These are phyloP conservation scores for Dryas iulia DNA, from an alignment of 1,140 invertebrate genomes.

Conservation along the genomic window DNA sequence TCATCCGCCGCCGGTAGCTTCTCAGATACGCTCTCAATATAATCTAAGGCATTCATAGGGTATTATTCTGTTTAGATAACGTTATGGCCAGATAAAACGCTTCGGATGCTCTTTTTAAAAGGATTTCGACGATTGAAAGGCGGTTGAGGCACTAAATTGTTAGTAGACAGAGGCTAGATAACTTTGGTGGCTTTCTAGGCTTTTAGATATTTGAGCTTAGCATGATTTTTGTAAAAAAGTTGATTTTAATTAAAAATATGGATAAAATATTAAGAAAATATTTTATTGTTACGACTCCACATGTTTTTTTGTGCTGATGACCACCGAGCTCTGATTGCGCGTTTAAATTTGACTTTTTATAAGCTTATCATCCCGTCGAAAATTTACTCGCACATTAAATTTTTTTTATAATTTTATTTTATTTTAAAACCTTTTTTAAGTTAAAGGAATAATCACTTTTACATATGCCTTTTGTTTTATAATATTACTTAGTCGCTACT, in stretches of 20 bases:
- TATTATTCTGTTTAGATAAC: slow-evolving; percentile 35
- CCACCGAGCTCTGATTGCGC: slow-evolving; percentile 13
- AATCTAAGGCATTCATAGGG: slow-evolving; percentile 43
- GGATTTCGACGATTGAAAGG: not conserved
- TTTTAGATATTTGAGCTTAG: not conserved
- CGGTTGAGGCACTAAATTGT: not conserved
- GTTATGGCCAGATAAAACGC: slow-evolving; percentile 43
- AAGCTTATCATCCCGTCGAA: slow-evolving; percentile 51
- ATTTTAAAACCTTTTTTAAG: slow-evolving; percentile 10
- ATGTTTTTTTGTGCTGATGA: slow-evolving; percentile 6
- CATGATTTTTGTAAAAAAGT: not conserved
- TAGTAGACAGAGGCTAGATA: not conserved
- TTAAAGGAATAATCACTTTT: slow-evolving; percentile 1
- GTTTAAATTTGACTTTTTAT: slow-evolving; percentile 71
- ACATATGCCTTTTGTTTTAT: slow-evolving; percentile 1
- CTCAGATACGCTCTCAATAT: slow-evolving; percentile 41
- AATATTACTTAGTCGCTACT: not conserved
- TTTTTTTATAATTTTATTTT: slow-evolving; percentile 26
- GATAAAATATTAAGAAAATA: not conserved
- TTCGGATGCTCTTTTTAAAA: slow-evolving; percentile 21
- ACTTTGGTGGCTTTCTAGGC: not conserved
- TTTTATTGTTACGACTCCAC: not conserved
- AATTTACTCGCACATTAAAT: slow-evolving; percentile 21
- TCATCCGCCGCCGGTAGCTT: slow-evolving; percentile 63
- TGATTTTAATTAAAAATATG: not conserved